Conservation (phyloP, 2,888 invertebrate genomes). For the Baccha elongata region DNA sequence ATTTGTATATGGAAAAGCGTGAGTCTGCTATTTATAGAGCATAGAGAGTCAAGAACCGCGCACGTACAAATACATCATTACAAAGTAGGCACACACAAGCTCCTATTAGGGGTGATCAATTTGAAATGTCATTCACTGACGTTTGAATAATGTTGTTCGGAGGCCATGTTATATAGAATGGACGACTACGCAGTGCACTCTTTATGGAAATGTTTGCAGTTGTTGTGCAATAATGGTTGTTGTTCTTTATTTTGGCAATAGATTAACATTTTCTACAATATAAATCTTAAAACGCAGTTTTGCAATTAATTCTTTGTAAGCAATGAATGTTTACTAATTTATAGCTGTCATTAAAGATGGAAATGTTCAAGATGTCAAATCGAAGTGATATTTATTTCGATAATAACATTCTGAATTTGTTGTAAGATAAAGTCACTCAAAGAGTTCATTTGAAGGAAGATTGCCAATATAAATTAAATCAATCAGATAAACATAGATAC, state of each 20-base stretch:
- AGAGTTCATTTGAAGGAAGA: constrained; percentile 34
- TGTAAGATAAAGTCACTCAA: constrained; percentile 34
- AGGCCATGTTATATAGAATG: constrained; percentile 54
- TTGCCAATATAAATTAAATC: not conserved
- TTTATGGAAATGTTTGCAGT: constrained; percentile 62
- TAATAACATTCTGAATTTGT: constrained; percentile 43
- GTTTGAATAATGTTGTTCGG: constrained; percentile 70
- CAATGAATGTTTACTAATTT: constrained; percentile 62
- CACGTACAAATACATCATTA: not conserved
- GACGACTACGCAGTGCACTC: constrained; percentile 46
- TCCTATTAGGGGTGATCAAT: constrained; percentile 65
- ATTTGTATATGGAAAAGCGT: constrained; percentile 70
- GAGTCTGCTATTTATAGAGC: constrained; percentile 65
- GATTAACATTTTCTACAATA: constrained; percentile 20
- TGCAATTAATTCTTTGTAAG: constrained; percentile 61
- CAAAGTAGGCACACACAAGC: constrained; percentile 30
- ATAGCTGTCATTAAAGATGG: constrained; percentile 52
- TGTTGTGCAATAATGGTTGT: too few species aligned
- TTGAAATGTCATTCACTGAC: constrained; percentile 68
- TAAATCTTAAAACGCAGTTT: constrained; percentile 59
- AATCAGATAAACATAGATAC: not conserved
- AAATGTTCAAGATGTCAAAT: constrained; percentile 36
- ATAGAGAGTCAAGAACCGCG: not conserved
- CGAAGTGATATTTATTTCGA: constrained; percentile 49
- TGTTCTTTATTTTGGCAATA: constrained; percentile 52